phyloP scores from a whole-genome alignment of 2,113 vertebrate species.

The Theristicus caerulescens region DNA sequence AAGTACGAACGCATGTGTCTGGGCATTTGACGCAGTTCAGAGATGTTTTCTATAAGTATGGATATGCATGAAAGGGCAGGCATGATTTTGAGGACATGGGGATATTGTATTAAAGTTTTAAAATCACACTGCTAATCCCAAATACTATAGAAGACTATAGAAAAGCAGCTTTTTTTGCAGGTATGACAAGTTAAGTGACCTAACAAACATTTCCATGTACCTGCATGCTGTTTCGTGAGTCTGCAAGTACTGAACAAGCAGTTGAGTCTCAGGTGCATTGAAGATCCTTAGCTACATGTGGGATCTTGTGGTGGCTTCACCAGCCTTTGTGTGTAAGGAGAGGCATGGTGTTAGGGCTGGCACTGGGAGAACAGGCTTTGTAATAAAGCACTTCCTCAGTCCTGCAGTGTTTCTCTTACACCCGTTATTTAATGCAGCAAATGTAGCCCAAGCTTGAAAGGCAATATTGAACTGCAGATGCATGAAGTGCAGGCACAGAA shows the following conservation, averaged over 20 bases:
- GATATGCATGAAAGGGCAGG: background rate
- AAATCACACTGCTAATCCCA: background rate
- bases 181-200: background rate
- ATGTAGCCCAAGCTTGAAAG: background rate
- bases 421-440: background rate
- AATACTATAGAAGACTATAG: background rate
- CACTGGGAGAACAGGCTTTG: background rate
- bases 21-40: background rate
- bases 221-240: background rate
- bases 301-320: background rate
- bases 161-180: background rate
- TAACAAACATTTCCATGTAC: background rate
- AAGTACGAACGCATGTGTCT: background rate
- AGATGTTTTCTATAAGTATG: background rate
- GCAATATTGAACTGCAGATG: background rate
- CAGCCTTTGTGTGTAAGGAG: fast-evolving
- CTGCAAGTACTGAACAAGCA: background rate
- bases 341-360: too few relatives aligned
- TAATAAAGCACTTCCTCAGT: background rate
- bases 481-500: background rate
- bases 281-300: background rate
- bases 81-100: background rate
- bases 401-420: background rate
- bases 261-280: background rate
- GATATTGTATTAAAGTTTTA: background rate